Evolutionary conservation across 2,797 vertebrate genomes (phyloP).

Genomic region (Dendrocincla fuliginosa): DNA sequence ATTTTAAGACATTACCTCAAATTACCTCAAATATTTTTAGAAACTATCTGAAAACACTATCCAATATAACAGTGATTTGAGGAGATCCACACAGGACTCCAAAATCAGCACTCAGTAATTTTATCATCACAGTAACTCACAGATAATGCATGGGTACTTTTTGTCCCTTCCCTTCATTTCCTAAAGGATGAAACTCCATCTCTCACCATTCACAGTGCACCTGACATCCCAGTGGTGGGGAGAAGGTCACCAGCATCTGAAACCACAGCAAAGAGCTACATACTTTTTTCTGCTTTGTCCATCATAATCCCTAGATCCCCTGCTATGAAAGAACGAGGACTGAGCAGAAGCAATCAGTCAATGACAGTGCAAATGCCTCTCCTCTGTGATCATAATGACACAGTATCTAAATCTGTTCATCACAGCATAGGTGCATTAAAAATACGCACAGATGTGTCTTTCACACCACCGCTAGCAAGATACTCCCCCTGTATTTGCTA

Average conservation of each 20-base stretch:
- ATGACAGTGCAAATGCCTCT: conserved; percentile 20
- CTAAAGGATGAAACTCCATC: neutral
- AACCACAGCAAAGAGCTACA: neutral
- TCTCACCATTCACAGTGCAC: neutral
- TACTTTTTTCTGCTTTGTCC: neutral
- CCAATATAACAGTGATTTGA: neutral
- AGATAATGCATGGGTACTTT: neutral
- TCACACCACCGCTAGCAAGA: conserved; percentile 22
- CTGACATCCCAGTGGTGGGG: neutral
- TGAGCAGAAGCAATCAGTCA: conserved; percentile 53
- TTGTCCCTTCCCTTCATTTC: neutral
- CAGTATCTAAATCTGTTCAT: conserved; percentile 34
- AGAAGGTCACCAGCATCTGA: neutral
- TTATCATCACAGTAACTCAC: neutral
- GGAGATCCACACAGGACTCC: neutral
- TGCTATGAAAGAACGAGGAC: neutral
- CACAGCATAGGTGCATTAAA: conserved; percentile 44
- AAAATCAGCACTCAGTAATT: neutral
- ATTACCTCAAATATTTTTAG: neutral
- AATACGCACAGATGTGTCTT: conserved; percentile 51
- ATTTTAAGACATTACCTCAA: neutral
- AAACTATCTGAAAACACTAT: neutral
- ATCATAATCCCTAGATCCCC: neutral
- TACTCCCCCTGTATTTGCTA: conserved; percentile 46
- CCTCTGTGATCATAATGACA: conserved; percentile 42